Percentiles rank a stretch among this genome's conserved stretches.
These are phyloP conservation scores for Pterophyllum scalare DNA, from an alignment of 2,113 vertebrate genomes.

Conservation along the genomic window DNA sequence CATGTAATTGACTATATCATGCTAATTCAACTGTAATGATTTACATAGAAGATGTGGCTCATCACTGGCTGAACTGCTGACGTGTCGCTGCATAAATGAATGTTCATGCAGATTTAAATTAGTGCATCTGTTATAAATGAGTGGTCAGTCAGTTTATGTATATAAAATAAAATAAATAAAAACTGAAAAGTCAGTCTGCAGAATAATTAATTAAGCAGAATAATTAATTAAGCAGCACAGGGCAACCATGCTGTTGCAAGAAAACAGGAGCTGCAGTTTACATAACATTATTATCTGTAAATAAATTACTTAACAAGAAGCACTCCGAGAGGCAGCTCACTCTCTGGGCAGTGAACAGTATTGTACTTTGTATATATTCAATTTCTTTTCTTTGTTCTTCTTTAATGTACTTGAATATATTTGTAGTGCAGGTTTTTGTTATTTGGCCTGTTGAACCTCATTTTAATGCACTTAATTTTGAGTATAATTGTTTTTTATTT, in stretches of 20 bases:
- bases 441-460: too few relatives aligned
- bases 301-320: background rate
- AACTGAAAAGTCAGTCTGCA: background rate
- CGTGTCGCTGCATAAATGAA: background rate
- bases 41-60: background rate
- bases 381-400: too few relatives aligned
- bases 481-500: too few relatives aligned
- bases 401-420: too few relatives aligned
- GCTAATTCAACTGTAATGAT: background rate
- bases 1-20: background rate
- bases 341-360: too few relatives aligned
- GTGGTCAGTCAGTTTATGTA: background rate
- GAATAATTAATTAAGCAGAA: background rate
- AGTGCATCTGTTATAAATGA: background rate
- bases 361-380: too few relatives aligned
- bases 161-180: background rate
- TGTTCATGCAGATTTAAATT: background rate
- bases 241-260: background rate
- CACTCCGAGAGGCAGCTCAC: too few relatives aligned
- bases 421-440: too few relatives aligned
- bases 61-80: background rate
- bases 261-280: background rate
- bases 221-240: background rate
- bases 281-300: background rate
- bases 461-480: too few relatives aligned